Evolutionary conservation across 2,797 vertebrate genomes (phyloP), one percentile per base, ranked within the genome.

Genomic region (Clarias pachynema): DNA sequence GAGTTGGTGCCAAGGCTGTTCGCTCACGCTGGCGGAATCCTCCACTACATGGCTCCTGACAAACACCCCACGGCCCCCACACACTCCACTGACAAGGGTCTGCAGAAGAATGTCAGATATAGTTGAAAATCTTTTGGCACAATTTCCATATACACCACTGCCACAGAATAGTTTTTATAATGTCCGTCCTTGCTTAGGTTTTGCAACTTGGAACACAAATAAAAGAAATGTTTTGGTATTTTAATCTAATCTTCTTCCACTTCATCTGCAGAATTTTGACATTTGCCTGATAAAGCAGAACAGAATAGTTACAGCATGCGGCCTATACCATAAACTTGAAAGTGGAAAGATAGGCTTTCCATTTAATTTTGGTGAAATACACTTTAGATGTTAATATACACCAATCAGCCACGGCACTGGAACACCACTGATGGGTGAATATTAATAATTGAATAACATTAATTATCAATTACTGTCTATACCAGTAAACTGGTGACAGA

Each of bases 61-160:
- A 98, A 0, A 92, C 93, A 0, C 96, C 96, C 97, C 97, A 99
- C 0, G 89, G 22, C 0, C 95, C 95, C 97, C 97, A 98, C 0
- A 20, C 77, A 37, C 95, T 94, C 97, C 97, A 98, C 88, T 94
- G 91, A 88, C 97, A 97, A 53, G 90, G 70, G 86, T 97, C 97
- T 98, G 85, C 1, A 89, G 72, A 62, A 34, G 15, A 31, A 57
- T 18, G 53, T 26, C 24, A 63, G 16, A 44, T n/a, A 44, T 20
- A 22, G 8, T 59, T 53, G 7, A 7, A 56, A 26, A n/a, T 15
- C 40, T 26, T 63, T 49, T 44, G 1, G 57, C 34, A 44, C 7
- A 29, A 34, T 79, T 60, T 15, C 10, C 26, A 59, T 59, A 26
- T 18, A 69, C 34, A 14, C 22, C 6, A 16, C 37, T 65, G 60